Evolutionary conservation across 2,113 vertebrate genomes (phyloP).

Genomic region (Benitochromis conjunctus): DNA sequence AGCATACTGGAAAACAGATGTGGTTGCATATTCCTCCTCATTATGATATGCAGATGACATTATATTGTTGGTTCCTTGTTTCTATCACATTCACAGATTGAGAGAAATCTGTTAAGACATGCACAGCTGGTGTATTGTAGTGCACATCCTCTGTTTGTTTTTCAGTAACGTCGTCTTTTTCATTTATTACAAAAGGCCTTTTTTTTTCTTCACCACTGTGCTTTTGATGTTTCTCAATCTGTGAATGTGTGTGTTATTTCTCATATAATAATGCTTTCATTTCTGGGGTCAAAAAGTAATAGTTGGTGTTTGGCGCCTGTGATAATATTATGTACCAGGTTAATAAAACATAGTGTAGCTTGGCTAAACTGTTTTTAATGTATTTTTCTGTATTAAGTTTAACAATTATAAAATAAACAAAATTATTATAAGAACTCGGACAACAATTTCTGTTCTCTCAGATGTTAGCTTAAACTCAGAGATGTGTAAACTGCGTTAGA

Average conservation of each 20-base stretch:
- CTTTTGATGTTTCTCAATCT: not conserved
- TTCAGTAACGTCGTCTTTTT: not conserved
- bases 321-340: not conserved
- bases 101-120: slow-evolving; percentile 22
- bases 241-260: too few relatives aligned
- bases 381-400: not conserved
- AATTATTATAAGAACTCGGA: too few relatives aligned
- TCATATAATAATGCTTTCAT: not conserved
- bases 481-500: not conserved
- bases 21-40: slow-evolving; percentile 28
- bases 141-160: not conserved
- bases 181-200: not conserved
- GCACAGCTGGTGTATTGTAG: slow-evolving; percentile 16
- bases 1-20: slow-evolving; percentile 37
- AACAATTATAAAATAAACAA: accelerated
- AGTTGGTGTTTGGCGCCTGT: not conserved
- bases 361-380: not conserved
- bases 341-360: not conserved
- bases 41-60: slow-evolving; percentile 32
- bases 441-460: not conserved
- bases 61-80: slow-evolving; percentile 23
- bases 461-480: not conserved
- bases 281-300: not conserved
- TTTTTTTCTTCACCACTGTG: not conserved
- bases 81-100: slow-evolving; percentile 34